phyloP scores from a whole-genome alignment of 2,888 invertebrate species.

The Ischnura elegans region DNA sequence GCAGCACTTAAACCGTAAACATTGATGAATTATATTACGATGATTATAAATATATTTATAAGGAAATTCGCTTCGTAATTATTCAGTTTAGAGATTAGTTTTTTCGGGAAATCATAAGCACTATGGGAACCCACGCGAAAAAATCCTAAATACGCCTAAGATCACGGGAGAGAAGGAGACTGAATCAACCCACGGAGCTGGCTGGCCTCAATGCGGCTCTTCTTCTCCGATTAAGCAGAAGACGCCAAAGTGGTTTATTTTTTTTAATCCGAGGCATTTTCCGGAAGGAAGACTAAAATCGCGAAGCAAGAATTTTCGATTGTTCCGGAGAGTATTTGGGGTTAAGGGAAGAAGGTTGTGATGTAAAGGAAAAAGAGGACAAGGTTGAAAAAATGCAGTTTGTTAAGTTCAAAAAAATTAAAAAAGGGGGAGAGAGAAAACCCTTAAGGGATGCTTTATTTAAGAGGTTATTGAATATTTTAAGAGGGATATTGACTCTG shows the following conservation, averaged over 20 bases:
- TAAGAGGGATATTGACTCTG: conserved; percentile 2
- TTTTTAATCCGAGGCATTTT: background rate
- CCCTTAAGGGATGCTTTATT: background rate
- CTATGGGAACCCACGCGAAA: no score
- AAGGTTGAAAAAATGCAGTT: conserved; percentile 16
- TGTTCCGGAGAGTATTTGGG: background rate
- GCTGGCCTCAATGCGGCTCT: background rate
- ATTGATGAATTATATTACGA: no score
- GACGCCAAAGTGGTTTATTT: no score
- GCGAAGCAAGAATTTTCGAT: background rate
- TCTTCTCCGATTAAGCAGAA: background rate
- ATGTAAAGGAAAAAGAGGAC: conserved; percentile 18
- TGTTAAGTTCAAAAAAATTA: background rate
- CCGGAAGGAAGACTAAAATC: background rate
- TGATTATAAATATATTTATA: no score
- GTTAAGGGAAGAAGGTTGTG: background rate
- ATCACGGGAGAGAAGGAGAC: background rate
- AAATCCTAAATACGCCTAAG: no score
- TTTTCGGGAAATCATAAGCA: no score
- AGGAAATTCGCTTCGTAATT: no score
- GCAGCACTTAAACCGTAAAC: no score
- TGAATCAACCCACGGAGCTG: no score
- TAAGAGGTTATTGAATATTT: conserved; percentile 20
- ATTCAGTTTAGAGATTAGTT: no score
- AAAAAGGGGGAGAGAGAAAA: background rate